phyloP scores from a whole-genome alignment of 2,888 invertebrate genomes.

The Drosophila siamana region DNA sequence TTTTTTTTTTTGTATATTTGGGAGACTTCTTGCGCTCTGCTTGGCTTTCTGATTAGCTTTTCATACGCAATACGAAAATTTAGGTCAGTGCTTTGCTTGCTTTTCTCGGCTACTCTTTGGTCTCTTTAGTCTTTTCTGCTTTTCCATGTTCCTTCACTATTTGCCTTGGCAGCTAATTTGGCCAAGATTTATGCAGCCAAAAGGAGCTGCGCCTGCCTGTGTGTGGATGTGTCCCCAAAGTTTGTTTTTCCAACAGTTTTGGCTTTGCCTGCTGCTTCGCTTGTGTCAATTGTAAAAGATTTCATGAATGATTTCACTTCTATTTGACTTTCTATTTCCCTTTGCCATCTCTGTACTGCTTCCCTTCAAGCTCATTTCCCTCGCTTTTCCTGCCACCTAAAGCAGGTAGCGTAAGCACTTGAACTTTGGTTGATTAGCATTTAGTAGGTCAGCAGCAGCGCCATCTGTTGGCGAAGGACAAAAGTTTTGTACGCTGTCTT shows the following conservation, averaged over 20 bases:
- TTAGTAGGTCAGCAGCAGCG: conserved; percentile 73
- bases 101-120: conserved; percentile 4
- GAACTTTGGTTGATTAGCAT: conserved; percentile 74
- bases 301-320: conserved; percentile 80
- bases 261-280: conserved; percentile 10
- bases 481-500: conserved; percentile 48
- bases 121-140: not conserved
- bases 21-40: conserved; percentile 39
- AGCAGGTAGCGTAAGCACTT: conserved; percentile 34
- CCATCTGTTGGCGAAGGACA: conserved; percentile 39
- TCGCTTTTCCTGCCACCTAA: not conserved
- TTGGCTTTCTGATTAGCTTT: conserved; percentile 60
- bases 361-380: conserved; percentile 2
- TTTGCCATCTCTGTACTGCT: not conserved
- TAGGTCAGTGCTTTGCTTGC: conserved; percentile 46
- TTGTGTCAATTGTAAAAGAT: conserved; percentile 74
- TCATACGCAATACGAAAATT: conserved; percentile 57
- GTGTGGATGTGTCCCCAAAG: conserved; percentile 22
- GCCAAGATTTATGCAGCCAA: conserved; percentile 58
- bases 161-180: conserved; percentile 31
- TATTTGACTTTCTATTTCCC: conserved; percentile 62
- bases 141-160: conserved; percentile 14
- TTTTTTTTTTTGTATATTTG: not conserved
- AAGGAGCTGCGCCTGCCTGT: conserved; percentile 1
- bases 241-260: conserved; percentile 28